phyloP scores from a whole-genome alignment of 1,140 invertebrate species.

The Hydropsyche tenuis region DNA sequence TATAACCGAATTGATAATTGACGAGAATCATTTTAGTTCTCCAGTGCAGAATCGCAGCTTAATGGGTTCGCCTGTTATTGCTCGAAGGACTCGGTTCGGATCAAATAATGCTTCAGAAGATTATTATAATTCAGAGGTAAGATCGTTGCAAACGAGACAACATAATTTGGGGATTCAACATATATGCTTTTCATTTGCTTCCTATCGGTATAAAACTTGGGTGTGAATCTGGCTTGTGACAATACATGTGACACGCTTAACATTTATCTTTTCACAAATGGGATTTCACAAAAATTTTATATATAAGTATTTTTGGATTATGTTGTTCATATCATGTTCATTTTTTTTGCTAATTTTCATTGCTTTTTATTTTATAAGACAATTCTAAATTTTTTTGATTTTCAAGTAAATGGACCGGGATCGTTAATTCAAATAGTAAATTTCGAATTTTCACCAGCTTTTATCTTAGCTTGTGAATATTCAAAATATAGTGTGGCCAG shows the following conservation, averaged over 20 bases:
- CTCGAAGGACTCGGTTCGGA: not conserved
- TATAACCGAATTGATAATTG: slow-evolving; percentile 38
- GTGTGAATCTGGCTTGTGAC: slow-evolving; percentile 15
- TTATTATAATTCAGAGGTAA: slow-evolving; percentile 48
- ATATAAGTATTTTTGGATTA: not conserved
- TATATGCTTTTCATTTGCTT: slow-evolving; percentile 34
- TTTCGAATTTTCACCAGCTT: no score
- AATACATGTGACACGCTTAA: slow-evolving; percentile 26
- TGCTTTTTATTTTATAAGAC: no score
- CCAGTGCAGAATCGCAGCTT: slow-evolving; percentile 36
- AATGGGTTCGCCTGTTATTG: slow-evolving; percentile 43
- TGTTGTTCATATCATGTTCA: not conserved
- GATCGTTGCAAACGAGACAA: slow-evolving; percentile 27
- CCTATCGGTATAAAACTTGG: slow-evolving; percentile 2
- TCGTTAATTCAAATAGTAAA: no score
- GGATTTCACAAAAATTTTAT: not conserved
- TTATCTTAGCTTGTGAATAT: no score
- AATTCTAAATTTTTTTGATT: no score
- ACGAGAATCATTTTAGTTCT: slow-evolving; percentile 49
- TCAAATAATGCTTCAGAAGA: slow-evolving; percentile 45
- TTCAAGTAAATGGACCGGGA: no score
- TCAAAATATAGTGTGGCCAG: no score
- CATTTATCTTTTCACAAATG: slow-evolving; percentile 7
- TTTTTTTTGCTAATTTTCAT: no score
- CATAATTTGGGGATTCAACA: slow-evolving; percentile 17